phyloP scores from a whole-genome alignment of 2,113 vertebrate species.

The Turnix velox region DNA sequence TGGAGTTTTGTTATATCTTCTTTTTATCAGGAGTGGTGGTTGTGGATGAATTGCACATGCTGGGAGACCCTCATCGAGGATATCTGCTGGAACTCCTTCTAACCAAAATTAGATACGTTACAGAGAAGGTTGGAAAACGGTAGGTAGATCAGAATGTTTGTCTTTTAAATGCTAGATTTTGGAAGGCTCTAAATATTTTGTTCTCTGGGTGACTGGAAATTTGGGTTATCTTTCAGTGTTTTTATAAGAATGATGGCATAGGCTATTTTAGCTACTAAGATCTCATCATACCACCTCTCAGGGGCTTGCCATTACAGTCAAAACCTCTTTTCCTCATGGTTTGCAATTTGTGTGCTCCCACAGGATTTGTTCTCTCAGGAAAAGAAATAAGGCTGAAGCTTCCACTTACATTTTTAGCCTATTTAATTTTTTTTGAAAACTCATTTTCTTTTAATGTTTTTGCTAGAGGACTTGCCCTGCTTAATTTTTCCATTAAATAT shows the following conservation, averaged over 20 bases:
- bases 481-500: background rate
- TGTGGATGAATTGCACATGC: slow-evolving; percentile 95
- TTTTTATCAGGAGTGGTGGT: slow-evolving; percentile 86
- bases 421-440: background rate
- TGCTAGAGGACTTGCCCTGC: background rate
- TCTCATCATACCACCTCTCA: background rate
- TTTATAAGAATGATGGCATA: background rate
- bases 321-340: background rate
- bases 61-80: slow-evolving; percentile 90
- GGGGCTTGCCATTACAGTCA: background rate
- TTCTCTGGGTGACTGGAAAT: background rate
- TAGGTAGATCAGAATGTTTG: slow-evolving; percentile 47
- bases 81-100: slow-evolving; percentile 93
- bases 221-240: background rate
- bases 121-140: slow-evolving; percentile 77
- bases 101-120: slow-evolving; percentile 90
- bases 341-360: background rate
- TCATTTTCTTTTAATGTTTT: background rate
- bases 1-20: background rate
- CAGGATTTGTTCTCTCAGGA: background rate
- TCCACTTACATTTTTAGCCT: background rate
- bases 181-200: background rate
- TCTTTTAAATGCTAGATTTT: background rate
- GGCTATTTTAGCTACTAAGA: background rate
- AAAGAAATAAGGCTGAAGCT: background rate